A percentile compares a stretch with the other conserved stretches of the same genome.
Evolutionary conservation across 53 echinoderm and acorn worm species (phyloP).

Genomic region (Antedon mediterranea): DNA sequence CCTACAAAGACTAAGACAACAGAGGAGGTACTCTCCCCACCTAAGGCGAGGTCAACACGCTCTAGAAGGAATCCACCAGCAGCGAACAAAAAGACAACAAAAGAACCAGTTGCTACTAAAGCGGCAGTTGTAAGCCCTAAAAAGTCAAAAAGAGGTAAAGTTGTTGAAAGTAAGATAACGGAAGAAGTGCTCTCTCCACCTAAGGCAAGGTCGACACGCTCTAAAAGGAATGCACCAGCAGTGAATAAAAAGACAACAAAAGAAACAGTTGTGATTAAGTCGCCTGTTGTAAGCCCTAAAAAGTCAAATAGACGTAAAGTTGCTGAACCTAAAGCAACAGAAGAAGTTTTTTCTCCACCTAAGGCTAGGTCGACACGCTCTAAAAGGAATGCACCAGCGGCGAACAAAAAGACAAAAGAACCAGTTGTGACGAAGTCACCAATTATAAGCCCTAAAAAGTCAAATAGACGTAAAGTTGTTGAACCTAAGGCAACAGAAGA

Average conservation of each 20-base stretch:
- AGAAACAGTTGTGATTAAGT: not conserved
- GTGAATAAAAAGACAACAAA: not conserved
- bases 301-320: slow-evolving; percentile 32
- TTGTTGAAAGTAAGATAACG: not conserved
- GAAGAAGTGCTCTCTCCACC: slow-evolving; percentile 32
- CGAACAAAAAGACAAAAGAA: not conserved
- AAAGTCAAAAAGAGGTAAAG: slow-evolving; percentile 21
- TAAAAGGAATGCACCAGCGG: not conserved
- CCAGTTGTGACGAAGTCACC: not conserved
- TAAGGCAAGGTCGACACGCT: slow-evolving; percentile 30
- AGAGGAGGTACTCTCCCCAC: slow-evolving; percentile 35
- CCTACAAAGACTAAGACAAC: not conserved
- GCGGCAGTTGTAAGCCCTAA: not conserved
- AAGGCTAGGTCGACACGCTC: slow-evolving; percentile 32
- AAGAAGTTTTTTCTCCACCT: slow-evolving; percentile 36
- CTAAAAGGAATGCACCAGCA: slow-evolving; percentile 2
- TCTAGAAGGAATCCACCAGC: slow-evolving; percentile 4
- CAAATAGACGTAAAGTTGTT: slow-evolving; percentile 26
- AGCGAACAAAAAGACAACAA: no score
- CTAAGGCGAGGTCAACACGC: slow-evolving; percentile 36
- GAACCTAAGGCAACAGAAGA: slow-evolving; percentile 7
- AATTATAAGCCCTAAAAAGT: not conserved
- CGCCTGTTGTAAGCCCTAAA: not conserved
- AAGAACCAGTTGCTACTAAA: no score
- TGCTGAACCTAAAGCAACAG: not conserved